Evolutionary conservation across 23 tunicate species (phyloP).

Genomic region (Aplidium turbinatum): DNA sequence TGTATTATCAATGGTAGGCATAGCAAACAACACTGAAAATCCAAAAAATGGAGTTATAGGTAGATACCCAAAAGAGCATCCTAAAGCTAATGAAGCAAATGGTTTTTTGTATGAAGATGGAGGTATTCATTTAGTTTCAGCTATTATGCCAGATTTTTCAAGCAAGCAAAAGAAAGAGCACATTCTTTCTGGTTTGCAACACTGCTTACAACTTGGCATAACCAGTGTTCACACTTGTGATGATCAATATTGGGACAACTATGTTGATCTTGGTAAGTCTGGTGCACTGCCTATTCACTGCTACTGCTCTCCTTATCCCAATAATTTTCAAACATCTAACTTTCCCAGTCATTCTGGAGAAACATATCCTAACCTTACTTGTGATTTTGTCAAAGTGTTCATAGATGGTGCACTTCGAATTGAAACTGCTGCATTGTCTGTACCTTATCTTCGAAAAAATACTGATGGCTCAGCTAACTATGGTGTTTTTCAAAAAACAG

Average conservation of each 20-base stretch:
- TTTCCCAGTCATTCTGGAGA: slow-evolving; percentile 41
- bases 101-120: slow-evolving; percentile 72
- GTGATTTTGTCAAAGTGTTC: slow-evolving; percentile 80
- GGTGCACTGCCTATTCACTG: slow-evolving; percentile 59
- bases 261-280: slow-evolving; percentile 62
- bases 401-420: slow-evolving; percentile 92
- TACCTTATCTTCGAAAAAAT: slow-evolving; percentile 48
- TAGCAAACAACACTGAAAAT: slow-evolving; percentile 30
- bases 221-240: slow-evolving; percentile 89
- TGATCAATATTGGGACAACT: slow-evolving; percentile 48
- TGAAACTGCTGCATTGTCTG: slow-evolving; percentile 83
- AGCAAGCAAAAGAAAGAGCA: slow-evolving; percentile 41
- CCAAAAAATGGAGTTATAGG: slow-evolving; percentile 41
- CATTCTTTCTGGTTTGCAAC: slow-evolving; percentile 47
- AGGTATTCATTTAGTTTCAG: slow-evolving; percentile 9
- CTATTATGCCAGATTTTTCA: slow-evolving; percentile 36
- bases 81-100: slow-evolving; percentile 50
- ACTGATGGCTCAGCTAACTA: slow-evolving; percentile 52
- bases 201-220: slow-evolving; percentile 67
- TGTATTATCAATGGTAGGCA: slow-evolving; percentile 43
- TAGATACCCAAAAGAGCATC: slow-evolving; percentile 51
- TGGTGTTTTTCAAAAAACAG: slow-evolving; percentile 51
- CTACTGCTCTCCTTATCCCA: slow-evolving; percentile 41
- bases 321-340: slow-evolving; percentile 30
- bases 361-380: slow-evolving; percentile 23